Percentiles rank a stretch among this genome's conserved stretches.
phyloP scores from a whole-genome alignment of 2,113 vertebrate genomes.

The Mungos mungo region DNA sequence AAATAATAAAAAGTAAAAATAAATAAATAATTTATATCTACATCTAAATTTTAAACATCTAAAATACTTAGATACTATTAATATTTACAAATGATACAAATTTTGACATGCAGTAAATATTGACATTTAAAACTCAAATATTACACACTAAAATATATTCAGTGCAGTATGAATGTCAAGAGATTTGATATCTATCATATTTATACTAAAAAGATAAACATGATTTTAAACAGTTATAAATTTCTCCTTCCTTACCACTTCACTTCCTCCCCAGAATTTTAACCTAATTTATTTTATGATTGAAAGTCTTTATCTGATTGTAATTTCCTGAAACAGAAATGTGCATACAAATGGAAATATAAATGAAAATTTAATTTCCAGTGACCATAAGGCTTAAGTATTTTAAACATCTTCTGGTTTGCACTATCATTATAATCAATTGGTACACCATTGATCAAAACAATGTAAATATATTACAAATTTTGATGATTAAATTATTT shows the following conservation, averaged over 20 bases:
- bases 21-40: not conserved
- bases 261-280: conserved; percentile 17
- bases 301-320: not conserved
- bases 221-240: not conserved
- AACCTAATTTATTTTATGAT: not conserved
- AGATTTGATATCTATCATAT: not conserved
- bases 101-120: not conserved
- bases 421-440: not conserved
- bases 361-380: conserved; percentile 43
- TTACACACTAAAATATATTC: not conserved
- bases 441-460: not conserved
- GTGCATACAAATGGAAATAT: not conserved
- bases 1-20: too few relatives aligned
- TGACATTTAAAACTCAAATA: not conserved
- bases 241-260: not conserved
- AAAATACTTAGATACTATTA: not conserved
- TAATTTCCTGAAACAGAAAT: conserved; percentile 31
- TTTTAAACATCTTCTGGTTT: not conserved
- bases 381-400: not conserved
- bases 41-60: not conserved
- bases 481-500: conserved; percentile 20
- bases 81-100: not conserved
- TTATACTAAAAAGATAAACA: not conserved
- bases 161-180: not conserved
- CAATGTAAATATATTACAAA: not conserved